Conservation (phyloP, 2,797 vertebrate species). For the Hirundo rustica region DNA sequence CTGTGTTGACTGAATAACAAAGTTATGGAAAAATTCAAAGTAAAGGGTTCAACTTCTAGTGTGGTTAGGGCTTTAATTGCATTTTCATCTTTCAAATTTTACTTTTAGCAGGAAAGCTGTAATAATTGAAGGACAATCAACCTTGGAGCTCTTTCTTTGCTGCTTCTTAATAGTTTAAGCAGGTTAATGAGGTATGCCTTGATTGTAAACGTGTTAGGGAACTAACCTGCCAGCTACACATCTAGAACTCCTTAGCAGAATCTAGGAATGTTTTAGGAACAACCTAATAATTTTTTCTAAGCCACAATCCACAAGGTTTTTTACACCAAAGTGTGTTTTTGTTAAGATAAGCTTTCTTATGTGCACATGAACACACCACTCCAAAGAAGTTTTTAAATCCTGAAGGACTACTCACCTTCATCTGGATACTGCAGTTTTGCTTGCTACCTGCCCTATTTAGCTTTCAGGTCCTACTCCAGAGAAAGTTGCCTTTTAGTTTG, state of each 20-base stretch:
- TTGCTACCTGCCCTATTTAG: not conserved
- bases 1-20: not conserved
- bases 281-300: not conserved
- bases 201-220: not conserved
- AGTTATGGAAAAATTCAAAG: not conserved
- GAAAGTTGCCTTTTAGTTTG: not conserved
- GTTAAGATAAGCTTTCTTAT: not conserved
- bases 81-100: slow-evolving; percentile 20
- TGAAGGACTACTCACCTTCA: not conserved
- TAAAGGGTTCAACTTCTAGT: not conserved
- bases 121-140: not conserved
- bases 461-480: not conserved
- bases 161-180: not conserved
- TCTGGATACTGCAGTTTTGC: not conserved
- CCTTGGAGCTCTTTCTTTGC: not conserved
- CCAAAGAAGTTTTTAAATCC: not conserved
- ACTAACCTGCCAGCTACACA: not conserved
- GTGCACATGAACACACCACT: not conserved
- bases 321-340: not conserved
- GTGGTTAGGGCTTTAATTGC: not conserved
- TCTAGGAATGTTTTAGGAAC: not conserved
- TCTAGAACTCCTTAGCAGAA: not conserved
- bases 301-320: not conserved
- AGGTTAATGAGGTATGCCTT: slow-evolving; percentile 10
- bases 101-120: not conserved